Percentiles rank a stretch among this genome's conserved stretches.
These are phyloP conservation scores for Chrysogorgia sp. DNA, from an alignment of 92 coral and sea anemone genomes.

Conservation along the genomic window DNA sequence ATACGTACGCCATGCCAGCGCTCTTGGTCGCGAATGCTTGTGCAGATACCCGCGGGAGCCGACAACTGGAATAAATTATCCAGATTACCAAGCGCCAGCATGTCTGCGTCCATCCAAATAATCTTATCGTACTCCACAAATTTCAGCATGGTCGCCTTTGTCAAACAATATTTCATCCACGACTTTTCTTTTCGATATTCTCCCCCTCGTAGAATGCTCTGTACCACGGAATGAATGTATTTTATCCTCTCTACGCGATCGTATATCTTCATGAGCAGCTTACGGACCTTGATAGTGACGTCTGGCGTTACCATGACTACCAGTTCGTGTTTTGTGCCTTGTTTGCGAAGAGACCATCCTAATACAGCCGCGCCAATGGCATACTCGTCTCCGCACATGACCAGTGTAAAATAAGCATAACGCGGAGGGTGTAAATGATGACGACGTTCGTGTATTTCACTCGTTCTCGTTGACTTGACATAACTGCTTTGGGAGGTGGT, in stretches of 20 bases:
- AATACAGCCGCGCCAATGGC: constrained; percentile 73
- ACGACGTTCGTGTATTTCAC: constrained; percentile 11
- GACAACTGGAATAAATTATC: constrained; percentile 68
- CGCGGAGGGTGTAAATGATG: constrained; percentile 69
- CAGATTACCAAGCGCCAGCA: constrained; percentile 68
- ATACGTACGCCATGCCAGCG: constrained; percentile 76
- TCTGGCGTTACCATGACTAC: constrained; percentile 91
- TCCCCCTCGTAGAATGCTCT: constrained; percentile 72
- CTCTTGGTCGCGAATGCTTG: constrained; percentile 72
- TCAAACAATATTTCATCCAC: constrained; percentile 77
- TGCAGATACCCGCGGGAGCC: constrained; percentile 87
- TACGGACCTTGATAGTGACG: constrained; percentile 69
- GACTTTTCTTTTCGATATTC: constrained; percentile 67
- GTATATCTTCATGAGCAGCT: constrained; percentile 68
- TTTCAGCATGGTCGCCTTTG: constrained; percentile 80
- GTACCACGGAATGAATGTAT: constrained; percentile 65
- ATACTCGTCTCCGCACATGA: constrained; percentile 89
- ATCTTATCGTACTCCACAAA: constrained; percentile 78
- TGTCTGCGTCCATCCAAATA: constrained; percentile 81
- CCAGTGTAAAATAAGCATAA: constrained; percentile 80
- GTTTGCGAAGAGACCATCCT: constrained; percentile 90
- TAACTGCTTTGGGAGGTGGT: background rate
- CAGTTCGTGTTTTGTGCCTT: constrained; percentile 72
- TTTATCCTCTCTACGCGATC: constrained; percentile 74
- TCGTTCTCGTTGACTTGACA: constrained; percentile 17